These are phyloP conservation scores for Agrochola macilenta DNA, from an alignment of 2,888 invertebrate genomes.

Conservation along the genomic window DNA sequence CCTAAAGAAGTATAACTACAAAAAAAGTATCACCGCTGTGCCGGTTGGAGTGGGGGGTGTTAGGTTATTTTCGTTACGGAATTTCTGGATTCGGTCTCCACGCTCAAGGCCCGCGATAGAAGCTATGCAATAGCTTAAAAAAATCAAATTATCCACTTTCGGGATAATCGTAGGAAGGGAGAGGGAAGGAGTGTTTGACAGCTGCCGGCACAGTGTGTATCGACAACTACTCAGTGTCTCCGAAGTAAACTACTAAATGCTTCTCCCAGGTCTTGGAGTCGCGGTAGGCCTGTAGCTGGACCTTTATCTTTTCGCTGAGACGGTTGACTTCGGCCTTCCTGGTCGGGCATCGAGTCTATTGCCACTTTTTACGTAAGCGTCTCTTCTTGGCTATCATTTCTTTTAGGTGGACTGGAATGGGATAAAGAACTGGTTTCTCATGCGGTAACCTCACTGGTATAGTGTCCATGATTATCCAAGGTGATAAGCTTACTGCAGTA, in stretches of 20 bases:
- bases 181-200: neutral
- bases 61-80: too few relatives aligned
- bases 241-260: neutral
- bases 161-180: conserved; percentile 8
- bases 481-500: neutral
- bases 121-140: too few relatives aligned
- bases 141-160: conserved; percentile 7
- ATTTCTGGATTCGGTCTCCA: too few relatives aligned
- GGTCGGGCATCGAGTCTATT: conserved; percentile 17
- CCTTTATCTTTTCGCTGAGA: neutral
- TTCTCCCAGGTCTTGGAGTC: conserved; percentile 16
- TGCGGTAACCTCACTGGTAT: neutral
- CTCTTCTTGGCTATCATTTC: neutral
- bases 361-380: conserved; percentile 20
- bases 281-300: neutral
- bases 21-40: too few relatives aligned
- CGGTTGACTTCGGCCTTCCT: conserved; percentile 27
- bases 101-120: too few relatives aligned
- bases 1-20: too few relatives aligned
- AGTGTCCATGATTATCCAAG: conserved; percentile 1
- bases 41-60: too few relatives aligned
- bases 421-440: neutral
- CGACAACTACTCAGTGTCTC: neutral
- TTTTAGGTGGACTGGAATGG: conserved; percentile 2
- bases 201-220: neutral